Base-by-base conservation (phyloP, 2,797 vertebrate species). In the Mus minutoides region DNA sequence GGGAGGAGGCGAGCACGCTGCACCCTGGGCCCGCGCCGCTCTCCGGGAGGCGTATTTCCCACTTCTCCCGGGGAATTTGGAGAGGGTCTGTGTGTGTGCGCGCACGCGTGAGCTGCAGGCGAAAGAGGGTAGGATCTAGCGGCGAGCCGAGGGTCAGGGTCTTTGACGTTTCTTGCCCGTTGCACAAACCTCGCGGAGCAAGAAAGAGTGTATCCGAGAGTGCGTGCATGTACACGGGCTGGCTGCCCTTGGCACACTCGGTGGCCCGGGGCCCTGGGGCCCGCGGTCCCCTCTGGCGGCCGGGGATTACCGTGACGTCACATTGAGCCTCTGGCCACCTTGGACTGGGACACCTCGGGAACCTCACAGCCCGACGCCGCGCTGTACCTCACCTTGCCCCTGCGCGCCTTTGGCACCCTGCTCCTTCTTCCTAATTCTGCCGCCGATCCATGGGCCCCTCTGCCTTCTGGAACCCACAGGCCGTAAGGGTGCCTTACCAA, bases 241-340 rank as follows among this genome's bases (percentile, higher is more conserved):
- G 99, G 99, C 99, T 99, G 99, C 98, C 98, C 98, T 94, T 87
- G 96, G 97, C 89, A 78, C 84, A 75, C 96, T 95, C 90, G 92
- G 97, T 94, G 96, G 93, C 97, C 97, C 91, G 93, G 96, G 97
- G 95, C 94, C 97, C 73, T 43, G n/a, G 95, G 97, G 96, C 96
- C 95, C 96, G 37, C 96, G 96, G 97, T 94, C 97, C 96, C 98
- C 98, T 98, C 99, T 98, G 99, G 98, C 98, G 98, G 99, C 99
- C 98, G 98, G 99, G 99, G 99, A 99, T 99, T 99, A 99, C 99
- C 98, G 98, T 99, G 99, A 99, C 99, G 99, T 99, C 99, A 99
- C 99, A 97, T 98, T 98, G 99, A 99, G 99, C 99, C 99, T 99
- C 99, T 98, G 99, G 99, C 99, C 96, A 93, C 97, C 96, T 76